Percentiles rank a stretch among this genome's conserved stretches.
Evolutionary conservation across 2,888 invertebrate genomes (phyloP).

Genomic region (Tanaodytes sp.): DNA sequence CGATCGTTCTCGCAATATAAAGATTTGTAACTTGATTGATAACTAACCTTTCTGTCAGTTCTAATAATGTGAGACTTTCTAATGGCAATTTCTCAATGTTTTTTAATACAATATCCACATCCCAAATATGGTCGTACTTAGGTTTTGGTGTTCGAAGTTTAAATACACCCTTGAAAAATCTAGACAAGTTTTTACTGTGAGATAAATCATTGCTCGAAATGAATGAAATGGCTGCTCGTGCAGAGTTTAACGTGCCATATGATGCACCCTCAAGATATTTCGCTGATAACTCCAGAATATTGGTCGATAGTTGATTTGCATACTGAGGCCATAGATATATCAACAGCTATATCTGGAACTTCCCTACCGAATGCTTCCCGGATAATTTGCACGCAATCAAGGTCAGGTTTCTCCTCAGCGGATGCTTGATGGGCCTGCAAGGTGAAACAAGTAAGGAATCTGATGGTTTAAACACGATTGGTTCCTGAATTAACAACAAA

Average conservation of each 20-base stretch:
- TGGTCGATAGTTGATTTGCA: constrained; percentile 49
- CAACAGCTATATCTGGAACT: constrained; percentile 24
- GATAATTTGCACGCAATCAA: constrained; percentile 25
- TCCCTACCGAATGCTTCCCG: constrained; percentile 10
- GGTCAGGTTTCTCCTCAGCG: background rate
- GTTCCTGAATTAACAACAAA: background rate
- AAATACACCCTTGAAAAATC: constrained; percentile 3
- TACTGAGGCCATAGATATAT: constrained; percentile 53
- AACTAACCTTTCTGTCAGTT: too few relatives aligned
- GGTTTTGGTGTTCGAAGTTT: constrained; percentile 2
- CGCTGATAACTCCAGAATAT: constrained; percentile 41
- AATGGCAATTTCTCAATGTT: too few relatives aligned
- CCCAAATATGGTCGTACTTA: constrained; percentile 1
- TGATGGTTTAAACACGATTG: constrained; percentile 5
- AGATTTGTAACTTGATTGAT: too few relatives aligned
- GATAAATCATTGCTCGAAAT: constrained; percentile 26
- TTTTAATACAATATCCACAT: constrained; percentile 1
- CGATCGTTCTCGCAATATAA: background rate
- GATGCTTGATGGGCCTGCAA: constrained; percentile 21
- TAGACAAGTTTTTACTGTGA: background rate
- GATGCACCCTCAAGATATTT: constrained; percentile 5
- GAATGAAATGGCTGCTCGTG: constrained; percentile 42
- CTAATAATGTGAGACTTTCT: too few relatives aligned
- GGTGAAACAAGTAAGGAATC: constrained; percentile 11
- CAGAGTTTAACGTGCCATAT: constrained; percentile 44